Evolutionary conservation across 2,113 vertebrate genomes (phyloP), one percentile per base, ranked within the genome.

Genomic region (Nothobranchius kuhntae): DNA sequence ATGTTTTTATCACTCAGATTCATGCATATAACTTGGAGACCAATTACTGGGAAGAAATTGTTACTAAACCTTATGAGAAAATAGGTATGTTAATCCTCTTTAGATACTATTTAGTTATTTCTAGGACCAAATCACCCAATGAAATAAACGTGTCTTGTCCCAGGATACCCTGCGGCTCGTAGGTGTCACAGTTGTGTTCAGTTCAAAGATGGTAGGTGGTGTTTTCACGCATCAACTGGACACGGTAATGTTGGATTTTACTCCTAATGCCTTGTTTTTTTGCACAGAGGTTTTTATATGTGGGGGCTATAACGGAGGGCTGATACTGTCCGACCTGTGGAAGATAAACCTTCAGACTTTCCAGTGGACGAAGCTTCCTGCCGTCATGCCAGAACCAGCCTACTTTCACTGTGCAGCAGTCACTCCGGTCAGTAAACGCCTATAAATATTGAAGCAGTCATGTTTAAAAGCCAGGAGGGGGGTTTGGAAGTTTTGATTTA

Each of bases 371-470:
- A 96, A 90, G 82, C 93, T 99, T 0, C 96, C 95, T 0, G 95
- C 95, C 0, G 69, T 93, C 26, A 98, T 99, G 98, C 98, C 98
- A 0, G 97, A 99, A 60, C 97, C 98, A 0, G 95, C 95, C 4
- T 99, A 99, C 82, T 99, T 99, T 73, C 97, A 99, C 92, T 99
- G 96, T 51, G 98, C 98, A 66, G 96, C 96, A 2, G 96, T 99
- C 63, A 99, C 98, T 47, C 98, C 97, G 10, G 97, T 99, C 60
- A 92, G 95, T 92, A 30, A 30, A 21, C 21, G 21, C 21, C 21
- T 21, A 21, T 21, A 21, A 21, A 21, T 21, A 21, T 21, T 21
- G 21, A 21, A 21, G 21, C 21, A 21, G 21, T 21, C 21, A 21
- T 21, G 21, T 21, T 21, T 21, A 21, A 21, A 21, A 21, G 21